Evolutionary conservation across 2,888 invertebrate genomes (phyloP).

Genomic region (Limnephilus lunatus): DNA sequence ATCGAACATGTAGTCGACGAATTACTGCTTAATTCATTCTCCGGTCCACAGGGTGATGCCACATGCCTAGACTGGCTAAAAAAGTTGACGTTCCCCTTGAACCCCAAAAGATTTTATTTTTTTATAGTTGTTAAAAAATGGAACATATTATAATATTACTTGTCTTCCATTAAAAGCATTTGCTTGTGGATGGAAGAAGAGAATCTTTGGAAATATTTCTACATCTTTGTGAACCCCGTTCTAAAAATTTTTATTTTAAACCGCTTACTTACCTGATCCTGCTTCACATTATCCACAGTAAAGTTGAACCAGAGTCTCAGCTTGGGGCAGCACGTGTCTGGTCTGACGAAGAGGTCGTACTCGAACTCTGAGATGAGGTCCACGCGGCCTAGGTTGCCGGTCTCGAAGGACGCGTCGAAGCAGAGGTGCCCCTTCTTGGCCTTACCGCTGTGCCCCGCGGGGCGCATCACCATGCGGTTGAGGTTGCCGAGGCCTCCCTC

Average conservation of each 20-base stretch:
- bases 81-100: background rate
- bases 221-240: too few relatives aligned
- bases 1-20: background rate
- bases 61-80: too few relatives aligned
- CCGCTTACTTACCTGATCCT: slow-evolving; percentile 85
- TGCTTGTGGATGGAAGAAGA: too few relatives aligned
- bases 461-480: slow-evolving; percentile 90
- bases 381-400: slow-evolving; percentile 97
- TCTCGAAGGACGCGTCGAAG: slow-evolving; percentile 98
- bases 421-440: slow-evolving; percentile 97
- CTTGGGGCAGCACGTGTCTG: slow-evolving; percentile 96
- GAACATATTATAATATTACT: too few relatives aligned
- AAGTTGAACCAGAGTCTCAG: slow-evolving; percentile 98
- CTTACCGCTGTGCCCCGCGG: slow-evolving; percentile 94
- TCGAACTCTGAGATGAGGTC: slow-evolving; percentile 96
- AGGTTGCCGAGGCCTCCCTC: slow-evolving; percentile 97
- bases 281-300: slow-evolving; percentile 95
- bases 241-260: too few relatives aligned
- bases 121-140: too few relatives aligned
- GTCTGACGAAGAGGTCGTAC: slow-evolving; percentile 96
- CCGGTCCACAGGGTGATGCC: too few relatives aligned
- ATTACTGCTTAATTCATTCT: background rate
- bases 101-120: too few relatives aligned
- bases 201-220: too few relatives aligned
- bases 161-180: too few relatives aligned